A percentile compares a stretch with the other conserved stretches of the same genome.
Conservation (phyloP, 2,888 invertebrate species). For the Andrena bucephala region DNA sequence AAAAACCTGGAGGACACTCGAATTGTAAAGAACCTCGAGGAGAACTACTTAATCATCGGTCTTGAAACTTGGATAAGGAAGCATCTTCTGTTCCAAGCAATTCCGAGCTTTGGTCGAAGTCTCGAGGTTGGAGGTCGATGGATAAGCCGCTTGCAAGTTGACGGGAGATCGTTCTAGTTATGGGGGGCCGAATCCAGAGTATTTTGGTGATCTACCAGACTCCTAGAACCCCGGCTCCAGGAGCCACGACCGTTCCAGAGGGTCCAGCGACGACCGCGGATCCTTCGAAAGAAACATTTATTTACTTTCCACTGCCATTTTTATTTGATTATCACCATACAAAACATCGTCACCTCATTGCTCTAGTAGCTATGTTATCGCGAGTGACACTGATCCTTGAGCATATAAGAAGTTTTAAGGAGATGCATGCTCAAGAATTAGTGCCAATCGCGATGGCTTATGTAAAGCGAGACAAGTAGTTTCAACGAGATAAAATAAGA, state of each 20-base stretch:
- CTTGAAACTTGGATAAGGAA: background rate
- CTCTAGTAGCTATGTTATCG: too few species aligned
- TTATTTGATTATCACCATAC: too few species aligned
- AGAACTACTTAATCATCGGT: background rate
- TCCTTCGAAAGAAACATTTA: slow-evolving; percentile 51
- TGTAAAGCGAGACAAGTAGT: background rate
- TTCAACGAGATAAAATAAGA: background rate
- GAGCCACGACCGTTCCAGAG: slow-evolving; percentile 69
- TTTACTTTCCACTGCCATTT: background rate
- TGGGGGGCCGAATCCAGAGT: slow-evolving; percentile 1
- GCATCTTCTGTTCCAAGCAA: slow-evolving; percentile 6
- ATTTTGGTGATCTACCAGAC: slow-evolving; percentile 34
- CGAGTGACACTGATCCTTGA: too few species aligned
- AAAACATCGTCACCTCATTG: too few species aligned
- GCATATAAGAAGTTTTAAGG: too few species aligned
- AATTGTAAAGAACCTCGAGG: slow-evolving; percentile 17
- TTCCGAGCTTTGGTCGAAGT: slow-evolving; percentile 30
- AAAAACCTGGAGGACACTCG: slow-evolving; percentile 31
- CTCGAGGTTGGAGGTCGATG: slow-evolving; percentile 2
- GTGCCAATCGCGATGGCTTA: too few species aligned
- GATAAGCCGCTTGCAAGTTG: slow-evolving; percentile 33
- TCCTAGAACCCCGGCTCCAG: slow-evolving; percentile 51
- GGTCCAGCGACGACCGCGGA: slow-evolving; percentile 73
- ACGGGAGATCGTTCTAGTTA: slow-evolving; percentile 50
- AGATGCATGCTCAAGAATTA: too few species aligned